Percentiles rank a stretch among this genome's conserved stretches.
Evolutionary conservation across 2,113 vertebrate genomes (phyloP).

Genomic region (Thryonomys swinderianus): DNA sequence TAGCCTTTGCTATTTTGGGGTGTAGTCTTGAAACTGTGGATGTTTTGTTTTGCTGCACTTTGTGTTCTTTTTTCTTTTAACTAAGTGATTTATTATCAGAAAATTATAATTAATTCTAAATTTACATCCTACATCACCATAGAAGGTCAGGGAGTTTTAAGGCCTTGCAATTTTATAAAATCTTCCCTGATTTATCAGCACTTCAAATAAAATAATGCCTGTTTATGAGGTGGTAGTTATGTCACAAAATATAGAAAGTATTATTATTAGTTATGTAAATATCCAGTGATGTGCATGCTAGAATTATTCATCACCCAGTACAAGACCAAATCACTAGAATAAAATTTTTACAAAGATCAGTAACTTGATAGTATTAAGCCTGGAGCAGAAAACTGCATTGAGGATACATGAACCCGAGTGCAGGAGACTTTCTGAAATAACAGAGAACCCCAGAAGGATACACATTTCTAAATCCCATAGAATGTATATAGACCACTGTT

Average conservation of each 20-base stretch:
- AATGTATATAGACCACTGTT: neutral
- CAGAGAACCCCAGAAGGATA: accelerated
- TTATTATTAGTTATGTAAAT: neutral
- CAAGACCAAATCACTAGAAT: neutral
- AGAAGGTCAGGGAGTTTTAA: neutral
- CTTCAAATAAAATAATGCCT: neutral
- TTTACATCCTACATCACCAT: neutral
- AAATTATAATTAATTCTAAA: neutral
- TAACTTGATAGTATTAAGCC: neutral
- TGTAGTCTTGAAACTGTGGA: neutral
- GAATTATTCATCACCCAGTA: neutral
- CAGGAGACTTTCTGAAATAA: neutral
- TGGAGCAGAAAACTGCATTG: neutral
- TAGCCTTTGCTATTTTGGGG: neutral
- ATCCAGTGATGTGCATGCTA: neutral
- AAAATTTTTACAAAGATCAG: neutral
- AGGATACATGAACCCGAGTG: neutral
- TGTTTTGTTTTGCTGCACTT: neutral
- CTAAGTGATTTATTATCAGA: neutral
- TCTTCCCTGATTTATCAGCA: neutral
- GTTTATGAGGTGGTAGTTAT: neutral
- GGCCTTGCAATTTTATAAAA: neutral
- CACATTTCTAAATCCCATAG: neutral
- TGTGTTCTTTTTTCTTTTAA: neutral
- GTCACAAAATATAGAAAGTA: neutral